These are phyloP conservation scores for Silurus meridionalis DNA, from an alignment of 2,113 vertebrate species.

Conservation along the genomic window DNA sequence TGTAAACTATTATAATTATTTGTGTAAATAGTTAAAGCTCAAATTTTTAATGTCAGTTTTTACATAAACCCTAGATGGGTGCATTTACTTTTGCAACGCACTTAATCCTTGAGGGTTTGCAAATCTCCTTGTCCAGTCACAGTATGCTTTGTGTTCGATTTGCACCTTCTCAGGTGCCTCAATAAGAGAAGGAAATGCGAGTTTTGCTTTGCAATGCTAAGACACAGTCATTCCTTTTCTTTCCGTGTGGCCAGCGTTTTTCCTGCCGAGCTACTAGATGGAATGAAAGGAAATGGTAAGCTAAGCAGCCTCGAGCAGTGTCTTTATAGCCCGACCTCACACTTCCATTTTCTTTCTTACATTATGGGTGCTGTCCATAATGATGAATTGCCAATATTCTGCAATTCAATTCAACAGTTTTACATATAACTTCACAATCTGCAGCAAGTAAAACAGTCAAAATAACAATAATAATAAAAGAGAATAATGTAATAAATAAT, in stretches of 20 bases:
- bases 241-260: background rate
- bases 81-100: background rate
- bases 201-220: background rate
- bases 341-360: background rate
- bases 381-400: background rate
- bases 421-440: no score
- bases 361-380: background rate
- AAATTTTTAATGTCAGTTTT: no score
- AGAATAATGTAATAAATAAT: no score
- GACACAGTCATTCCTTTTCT: background rate
- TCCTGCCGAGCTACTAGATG: background rate
- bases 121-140: background rate
- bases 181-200: background rate
- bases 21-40: background rate
- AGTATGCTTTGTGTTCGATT: background rate
- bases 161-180: background rate
- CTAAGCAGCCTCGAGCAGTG: background rate
- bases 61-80: background rate
- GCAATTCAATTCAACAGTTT: background rate
- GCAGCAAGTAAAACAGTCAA: no score
- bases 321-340: background rate
- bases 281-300: background rate
- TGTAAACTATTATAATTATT: no score
- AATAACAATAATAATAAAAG: no score
- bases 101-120: background rate